Conservation (phyloP, 2,888 invertebrate species). For the Neoaliturus tenellus region DNA sequence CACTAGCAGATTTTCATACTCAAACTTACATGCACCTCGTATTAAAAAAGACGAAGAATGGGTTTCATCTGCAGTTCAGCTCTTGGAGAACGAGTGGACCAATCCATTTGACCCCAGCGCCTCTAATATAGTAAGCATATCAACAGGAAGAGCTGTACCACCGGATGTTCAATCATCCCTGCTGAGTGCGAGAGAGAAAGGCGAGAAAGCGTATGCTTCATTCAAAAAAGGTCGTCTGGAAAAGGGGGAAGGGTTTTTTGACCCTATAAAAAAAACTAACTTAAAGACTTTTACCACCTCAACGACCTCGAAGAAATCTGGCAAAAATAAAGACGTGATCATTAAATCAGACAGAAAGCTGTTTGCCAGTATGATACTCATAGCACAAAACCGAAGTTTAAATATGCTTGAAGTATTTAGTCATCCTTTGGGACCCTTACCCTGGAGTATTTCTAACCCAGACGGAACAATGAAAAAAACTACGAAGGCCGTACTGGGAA, state of each 20-base stretch:
- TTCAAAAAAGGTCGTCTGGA: conserved; percentile 22
- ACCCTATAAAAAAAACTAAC: conserved; percentile 21
- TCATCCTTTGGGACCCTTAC: conserved; percentile 14
- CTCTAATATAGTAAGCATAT: conserved; percentile 13
- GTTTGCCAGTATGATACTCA: conserved; percentile 29
- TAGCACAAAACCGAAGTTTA: conserved; percentile 4
- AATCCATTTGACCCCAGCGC: conserved; percentile 10
- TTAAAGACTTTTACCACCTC: conserved; percentile 19
- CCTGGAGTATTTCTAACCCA: conserved; percentile 8
- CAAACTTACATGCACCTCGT: conserved; percentile 19
- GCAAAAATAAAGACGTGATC: conserved; percentile 28
- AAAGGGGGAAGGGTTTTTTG: conserved; percentile 4
- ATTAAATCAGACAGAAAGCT: conserved; percentile 15
- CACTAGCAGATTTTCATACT: conserved; percentile 27
- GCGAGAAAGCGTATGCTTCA: conserved; percentile 24
- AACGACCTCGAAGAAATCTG: background rate
- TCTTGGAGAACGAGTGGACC: conserved; percentile 13
- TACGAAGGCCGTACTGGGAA: conserved; percentile 4
- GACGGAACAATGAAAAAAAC: conserved; percentile 16
- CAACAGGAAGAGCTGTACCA: conserved; percentile 6
- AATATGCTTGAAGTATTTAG: background rate
- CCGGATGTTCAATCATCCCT: conserved; percentile 10
- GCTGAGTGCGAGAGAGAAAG: conserved; percentile 10
- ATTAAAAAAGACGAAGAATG: conserved; percentile 8
- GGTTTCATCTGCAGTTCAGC: conserved; percentile 28